Evolutionary conservation across 2,888 invertebrate species (phyloP), one percentile per base, ranked within the genome.

Genomic region (Dorcus hopei): DNA sequence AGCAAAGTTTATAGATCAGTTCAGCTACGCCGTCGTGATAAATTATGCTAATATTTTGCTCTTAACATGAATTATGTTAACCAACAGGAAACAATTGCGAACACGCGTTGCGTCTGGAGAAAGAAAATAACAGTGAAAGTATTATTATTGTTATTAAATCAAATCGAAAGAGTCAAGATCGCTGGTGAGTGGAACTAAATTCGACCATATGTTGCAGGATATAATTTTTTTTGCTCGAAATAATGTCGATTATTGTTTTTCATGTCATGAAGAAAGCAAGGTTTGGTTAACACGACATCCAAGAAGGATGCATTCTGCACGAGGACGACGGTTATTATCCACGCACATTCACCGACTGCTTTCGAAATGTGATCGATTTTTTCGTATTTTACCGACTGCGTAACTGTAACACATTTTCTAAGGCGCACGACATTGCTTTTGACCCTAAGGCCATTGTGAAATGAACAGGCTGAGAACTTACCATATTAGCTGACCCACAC

Each of bases 351-450:
- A 45, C 45, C 14, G 14, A 9, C 9, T 45, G 45, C 45, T 45
- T 45, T 45, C 45, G 45, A 45, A 9, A 45, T 45, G 9, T 45
- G 41, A 45, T 45, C 45, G 45, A 45, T 45, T 45, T 45, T 45
- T 45, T 45, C 6, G 19, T 45, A 45, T 45, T 45, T 23, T 23
- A 39, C 9, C 41, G 47, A 54, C 54, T 54, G 54, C 54, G 54
- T 54, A 54, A 54, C 49, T 38, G 48, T 48, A 49, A 49, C 54
- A 54, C 49, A 45, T 23, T 54, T 54, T 49, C 54, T 54, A 49
- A 38, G 54, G 40, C 54, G 49, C 54, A 54, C 49, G 54, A 54
- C 54, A 54, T 54, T 54, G 54, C 40, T 54, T 54, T 49, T 54
- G 49, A 54, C 47, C 54, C 38, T 48, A 54, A 49, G 54, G 54